Evolutionary conservation across 2,113 vertebrate genomes (phyloP).

Genomic region (Empidonax traillii): DNA sequence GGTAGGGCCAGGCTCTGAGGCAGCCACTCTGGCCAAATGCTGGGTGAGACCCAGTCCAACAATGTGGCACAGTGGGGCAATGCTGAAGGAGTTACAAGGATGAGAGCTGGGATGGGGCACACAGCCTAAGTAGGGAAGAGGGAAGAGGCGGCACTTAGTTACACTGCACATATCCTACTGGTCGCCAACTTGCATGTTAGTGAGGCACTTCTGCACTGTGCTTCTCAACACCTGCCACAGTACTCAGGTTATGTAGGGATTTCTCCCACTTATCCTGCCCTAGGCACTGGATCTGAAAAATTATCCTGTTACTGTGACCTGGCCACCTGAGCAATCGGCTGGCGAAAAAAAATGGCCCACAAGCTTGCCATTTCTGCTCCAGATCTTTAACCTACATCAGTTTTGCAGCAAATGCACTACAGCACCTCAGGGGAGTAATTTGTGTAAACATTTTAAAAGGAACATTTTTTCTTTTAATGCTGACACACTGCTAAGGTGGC

Average conservation of each 20-base stretch:
- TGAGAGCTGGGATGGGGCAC: background rate
- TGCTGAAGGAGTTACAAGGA: background rate
- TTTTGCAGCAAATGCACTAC: background rate
- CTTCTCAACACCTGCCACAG: background rate
- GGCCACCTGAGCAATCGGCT: background rate
- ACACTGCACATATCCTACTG: background rate
- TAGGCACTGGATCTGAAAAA: background rate
- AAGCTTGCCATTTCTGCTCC: conserved; percentile 25
- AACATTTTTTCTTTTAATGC: conserved; percentile 37
- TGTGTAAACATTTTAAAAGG: conserved; percentile 53
- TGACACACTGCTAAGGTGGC: conserved; percentile 52
- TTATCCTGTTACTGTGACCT: background rate
- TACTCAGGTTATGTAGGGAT: accelerated
- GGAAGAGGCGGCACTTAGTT: background rate
- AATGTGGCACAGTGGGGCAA: accelerated
- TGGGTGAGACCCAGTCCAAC: background rate
- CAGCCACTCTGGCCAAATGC: background rate
- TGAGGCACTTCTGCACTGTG: background rate
- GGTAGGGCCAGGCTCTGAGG: background rate
- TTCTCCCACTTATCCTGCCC: background rate
- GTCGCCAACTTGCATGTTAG: background rate
- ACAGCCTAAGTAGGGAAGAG: background rate
- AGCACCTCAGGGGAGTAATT: conserved; percentile 6
- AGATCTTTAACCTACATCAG: conserved; percentile 10
- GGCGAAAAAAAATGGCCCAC: background rate